Evolutionary conservation across 2,888 invertebrate species (phyloP).

Genomic region (Dryococelus australis): DNA sequence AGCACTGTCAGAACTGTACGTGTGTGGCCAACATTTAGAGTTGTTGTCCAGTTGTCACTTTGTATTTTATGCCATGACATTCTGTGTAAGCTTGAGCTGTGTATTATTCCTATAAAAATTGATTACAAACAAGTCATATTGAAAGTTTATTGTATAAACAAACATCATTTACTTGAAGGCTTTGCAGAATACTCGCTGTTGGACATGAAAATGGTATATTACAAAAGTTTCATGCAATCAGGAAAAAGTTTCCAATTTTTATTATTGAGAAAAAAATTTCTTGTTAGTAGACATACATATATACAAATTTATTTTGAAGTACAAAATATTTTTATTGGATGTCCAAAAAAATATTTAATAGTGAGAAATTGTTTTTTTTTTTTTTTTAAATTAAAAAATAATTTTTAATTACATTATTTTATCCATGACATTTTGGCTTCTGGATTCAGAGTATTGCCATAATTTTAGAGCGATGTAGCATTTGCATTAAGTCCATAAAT

Average conservation of each 20-base stretch:
- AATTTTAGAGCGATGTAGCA: too few relatives aligned
- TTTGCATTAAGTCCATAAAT: neutral
- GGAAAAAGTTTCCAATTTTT: neutral
- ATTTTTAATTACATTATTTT: neutral
- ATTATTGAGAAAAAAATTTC: neutral
- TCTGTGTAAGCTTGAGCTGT: neutral
- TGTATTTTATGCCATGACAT: constrained; percentile 7
- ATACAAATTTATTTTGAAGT: neutral
- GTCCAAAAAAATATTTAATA: neutral
- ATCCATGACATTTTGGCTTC: neutral
- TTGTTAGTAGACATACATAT: neutral
- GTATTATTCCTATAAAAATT: neutral
- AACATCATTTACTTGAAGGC: neutral
- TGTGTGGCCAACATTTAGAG: neutral
- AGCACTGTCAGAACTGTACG: neutral
- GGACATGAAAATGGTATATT: neutral
- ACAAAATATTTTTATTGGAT: neutral
- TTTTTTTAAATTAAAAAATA: neutral
- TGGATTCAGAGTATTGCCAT: neutral
- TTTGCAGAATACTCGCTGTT: neutral
- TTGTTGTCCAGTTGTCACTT: neutral
- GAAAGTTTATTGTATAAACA: neutral
- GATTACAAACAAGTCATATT: neutral
- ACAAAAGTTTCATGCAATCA: neutral
- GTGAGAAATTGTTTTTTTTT: neutral